These are phyloP conservation scores for Aphrocallistes beatrix DNA, from an alignment of 37 sponge, comb jelly and placozoan genomes.

Conservation along the genomic window DNA sequence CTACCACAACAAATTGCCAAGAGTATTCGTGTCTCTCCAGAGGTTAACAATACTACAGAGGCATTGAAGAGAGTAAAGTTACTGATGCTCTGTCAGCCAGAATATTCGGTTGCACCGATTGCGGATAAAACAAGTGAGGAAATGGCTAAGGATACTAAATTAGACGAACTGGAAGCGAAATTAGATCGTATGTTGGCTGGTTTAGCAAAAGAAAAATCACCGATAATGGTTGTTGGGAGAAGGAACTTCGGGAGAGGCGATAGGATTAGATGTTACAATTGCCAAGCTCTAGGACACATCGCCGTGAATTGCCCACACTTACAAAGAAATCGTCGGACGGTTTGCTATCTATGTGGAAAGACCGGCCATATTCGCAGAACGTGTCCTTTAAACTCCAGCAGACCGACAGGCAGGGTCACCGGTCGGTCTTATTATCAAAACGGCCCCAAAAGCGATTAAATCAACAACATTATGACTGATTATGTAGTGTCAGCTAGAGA, in stretches of 20 bases:
- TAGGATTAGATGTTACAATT: neutral
- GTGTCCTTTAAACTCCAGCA: neutral
- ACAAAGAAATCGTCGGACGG: neutral
- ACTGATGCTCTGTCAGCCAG: neutral
- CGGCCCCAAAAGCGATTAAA: neutral
- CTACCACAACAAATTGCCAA: neutral
- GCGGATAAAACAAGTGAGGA: neutral
- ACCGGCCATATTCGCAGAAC: neutral
- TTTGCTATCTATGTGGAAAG: neutral
- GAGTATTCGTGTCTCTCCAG: neutral
- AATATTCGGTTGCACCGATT: neutral
- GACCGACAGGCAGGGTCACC: neutral
- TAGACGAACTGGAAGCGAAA: neutral
- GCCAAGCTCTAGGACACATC: neutral
- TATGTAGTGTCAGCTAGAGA: neutral
- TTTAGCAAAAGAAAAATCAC: neutral
- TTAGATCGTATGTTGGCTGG: slow-evolving; percentile 4
- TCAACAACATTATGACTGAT: neutral
- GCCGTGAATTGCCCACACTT: neutral
- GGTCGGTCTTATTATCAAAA: neutral
- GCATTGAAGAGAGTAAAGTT: slow-evolving; percentile 16
- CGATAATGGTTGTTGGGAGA: neutral
- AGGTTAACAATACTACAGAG: neutral
- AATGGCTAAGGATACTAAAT: neutral
- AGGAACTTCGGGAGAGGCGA: neutral